A percentile compares a stretch with the other conserved stretches of the same genome.
phyloP scores from a whole-genome alignment of 2,888 invertebrate species.

The Balanococcus diminutus region DNA sequence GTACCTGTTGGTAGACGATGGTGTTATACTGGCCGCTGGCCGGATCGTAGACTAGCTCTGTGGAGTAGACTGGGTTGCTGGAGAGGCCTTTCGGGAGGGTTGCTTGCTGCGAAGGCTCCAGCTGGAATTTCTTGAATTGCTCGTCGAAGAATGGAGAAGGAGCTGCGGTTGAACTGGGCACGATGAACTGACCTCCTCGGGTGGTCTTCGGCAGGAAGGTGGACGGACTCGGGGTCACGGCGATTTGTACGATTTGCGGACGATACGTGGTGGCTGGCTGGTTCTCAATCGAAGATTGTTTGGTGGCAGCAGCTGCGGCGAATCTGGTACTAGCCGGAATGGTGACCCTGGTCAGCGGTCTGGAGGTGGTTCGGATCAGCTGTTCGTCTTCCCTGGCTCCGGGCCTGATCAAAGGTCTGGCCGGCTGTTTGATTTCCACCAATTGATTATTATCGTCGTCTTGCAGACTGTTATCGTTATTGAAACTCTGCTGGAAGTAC shows the following conservation, averaged over 20 bases:
- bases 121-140: slow-evolving; percentile 76
- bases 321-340: slow-evolving; percentile 7
- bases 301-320: slow-evolving; percentile 62
- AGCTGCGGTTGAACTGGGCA: slow-evolving; percentile 56
- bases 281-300: slow-evolving; percentile 61
- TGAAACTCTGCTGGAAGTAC: slow-evolving; percentile 74
- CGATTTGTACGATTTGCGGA: slow-evolving; percentile 66
- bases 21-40: slow-evolving; percentile 78
- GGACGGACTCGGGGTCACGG: slow-evolving; percentile 58
- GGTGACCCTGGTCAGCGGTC: slow-evolving; percentile 58
- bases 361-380: slow-evolving; percentile 63
- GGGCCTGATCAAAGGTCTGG: slow-evolving; percentile 60
- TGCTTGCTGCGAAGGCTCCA: slow-evolving; percentile 64
- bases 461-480: slow-evolving; percentile 61
- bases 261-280: slow-evolving; percentile 73
- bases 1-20: slow-evolving; percentile 76
- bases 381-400: slow-evolving; percentile 56
- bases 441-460: slow-evolving; percentile 41
- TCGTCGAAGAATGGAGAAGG: slow-evolving; percentile 69
- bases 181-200: slow-evolving; percentile 43
- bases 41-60: slow-evolving; percentile 78
- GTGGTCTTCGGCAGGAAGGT: slow-evolving; percentile 57
- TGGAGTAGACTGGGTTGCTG: slow-evolving; percentile 74
- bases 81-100: slow-evolving; percentile 59
- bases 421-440: slow-evolving; percentile 62